A percentile compares a stretch with the other conserved stretches of the same genome.
These are phyloP conservation scores for Autographa gamma DNA, from an alignment of 2,888 invertebrate genomes.

Conservation along the genomic window DNA sequence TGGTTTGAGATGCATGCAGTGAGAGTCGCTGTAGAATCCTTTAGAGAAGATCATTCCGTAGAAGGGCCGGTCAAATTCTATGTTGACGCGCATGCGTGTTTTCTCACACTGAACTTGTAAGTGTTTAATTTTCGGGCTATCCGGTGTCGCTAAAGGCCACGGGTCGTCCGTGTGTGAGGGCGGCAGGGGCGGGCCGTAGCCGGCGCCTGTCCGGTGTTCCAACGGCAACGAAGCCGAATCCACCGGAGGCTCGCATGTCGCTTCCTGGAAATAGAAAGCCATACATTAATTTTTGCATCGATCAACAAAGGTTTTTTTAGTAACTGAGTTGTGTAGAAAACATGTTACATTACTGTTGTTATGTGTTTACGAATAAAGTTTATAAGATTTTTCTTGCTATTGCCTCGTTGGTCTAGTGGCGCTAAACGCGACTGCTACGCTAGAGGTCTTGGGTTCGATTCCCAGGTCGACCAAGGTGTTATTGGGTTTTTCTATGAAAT, in stretches of 20 bases:
- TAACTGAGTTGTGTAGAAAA: not conserved
- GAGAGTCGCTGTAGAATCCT: constrained; percentile 96
- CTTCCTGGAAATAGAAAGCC: constrained; percentile 89
- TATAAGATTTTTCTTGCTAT: constrained; percentile 12
- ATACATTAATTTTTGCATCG: constrained; percentile 24
- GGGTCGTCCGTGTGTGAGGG: constrained; percentile 92
- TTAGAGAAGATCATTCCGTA: constrained; percentile 99
- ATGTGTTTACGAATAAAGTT: not conserved
- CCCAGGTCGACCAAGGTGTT: too few relatives aligned
- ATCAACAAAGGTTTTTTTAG: constrained; percentile 8
- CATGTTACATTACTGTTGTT: not conserved
- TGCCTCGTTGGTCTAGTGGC: too few relatives aligned
- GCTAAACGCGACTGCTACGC: too few relatives aligned
- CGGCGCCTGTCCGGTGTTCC: constrained; percentile 94
- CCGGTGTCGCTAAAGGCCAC: constrained; percentile 96
- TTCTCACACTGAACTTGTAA: constrained; percentile 98
- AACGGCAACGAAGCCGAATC: constrained; percentile 94
- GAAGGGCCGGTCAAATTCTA: constrained; percentile 98
- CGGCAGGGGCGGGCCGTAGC: constrained; percentile 92
- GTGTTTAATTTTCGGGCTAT: constrained; percentile 97
- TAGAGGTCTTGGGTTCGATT: too few relatives aligned
- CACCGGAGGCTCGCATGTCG: constrained; percentile 93
- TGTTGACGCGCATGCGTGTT: constrained; percentile 98
- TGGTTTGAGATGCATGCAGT: constrained; percentile 97
- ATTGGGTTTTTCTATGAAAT: too few relatives aligned